Evolutionary conservation across 2,797 vertebrate species (phyloP), one percentile per base, ranked within the genome.

Genomic region (Tachyglossus aculeatus): DNA sequence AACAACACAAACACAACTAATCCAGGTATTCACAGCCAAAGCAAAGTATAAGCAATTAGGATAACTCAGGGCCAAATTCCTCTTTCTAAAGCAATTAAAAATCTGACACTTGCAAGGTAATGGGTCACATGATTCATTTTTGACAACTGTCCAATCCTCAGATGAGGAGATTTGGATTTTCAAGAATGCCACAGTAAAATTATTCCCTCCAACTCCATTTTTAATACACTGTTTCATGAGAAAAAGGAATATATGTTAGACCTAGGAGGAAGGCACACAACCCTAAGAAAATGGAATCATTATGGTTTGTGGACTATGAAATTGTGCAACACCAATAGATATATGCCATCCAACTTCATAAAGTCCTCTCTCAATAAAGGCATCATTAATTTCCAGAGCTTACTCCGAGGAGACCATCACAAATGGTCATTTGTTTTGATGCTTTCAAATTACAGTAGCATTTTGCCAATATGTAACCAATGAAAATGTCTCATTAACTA

Each of bases 271-370:
- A 56, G 66, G n/a, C 70, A 27, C 59, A 50, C 5, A 72, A 54
- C 75, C 79, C 73, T 39, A 55, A 71, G 72, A 60, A 85, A 75
- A 77, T 4, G 16, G 67, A 66, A 69, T 43, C 78, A 53, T 81
- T 63, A 70, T 43, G 59, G 67, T 83, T 85, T 81, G 77, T 83
- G 73, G 48, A 66, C 61, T 85, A 66, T 79, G 85, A 83, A 86
- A 81, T 81, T 48, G 66, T 6, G 6, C 37, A 62, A 48, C 51
- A 77, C 25, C 54, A 45, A 36, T 31, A 56, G 62, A 44, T 78
- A 71, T 73, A 85, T 75, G 78, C 56, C 40, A 43, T 10, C 14
- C 34, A 53, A n/a, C 16, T 67, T 64, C 58, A 12, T 12, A 25
- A 13, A 14, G 25, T 16, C n/a, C 18, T 45, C 34, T 44, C 61